These are phyloP conservation scores for Tubulanus polymorphus DNA, from an alignment of 2,888 invertebrate species.

Conservation along the genomic window DNA sequence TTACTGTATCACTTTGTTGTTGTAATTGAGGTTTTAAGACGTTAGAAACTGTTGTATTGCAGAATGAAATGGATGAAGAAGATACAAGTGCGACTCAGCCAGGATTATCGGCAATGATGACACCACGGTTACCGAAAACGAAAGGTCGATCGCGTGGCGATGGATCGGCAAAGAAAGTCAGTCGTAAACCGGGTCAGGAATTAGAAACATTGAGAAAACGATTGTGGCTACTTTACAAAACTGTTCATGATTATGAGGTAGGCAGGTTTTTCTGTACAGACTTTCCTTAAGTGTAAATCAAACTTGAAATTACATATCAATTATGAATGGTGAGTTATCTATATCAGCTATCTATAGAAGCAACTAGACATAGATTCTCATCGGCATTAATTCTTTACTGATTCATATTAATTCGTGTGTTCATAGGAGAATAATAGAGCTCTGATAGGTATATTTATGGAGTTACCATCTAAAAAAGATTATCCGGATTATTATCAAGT, in stretches of 20 bases:
- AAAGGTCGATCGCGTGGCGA: neutral
- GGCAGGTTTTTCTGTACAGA: no score
- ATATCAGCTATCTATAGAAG: no score
- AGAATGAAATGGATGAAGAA: conserved; percentile 3
- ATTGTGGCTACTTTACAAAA: conserved; percentile 72
- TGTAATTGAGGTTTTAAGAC: no score
- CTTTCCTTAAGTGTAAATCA: no score
- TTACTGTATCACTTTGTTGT: no score
- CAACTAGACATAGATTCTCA: no score
- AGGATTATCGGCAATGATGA: neutral
- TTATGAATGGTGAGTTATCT: no score
- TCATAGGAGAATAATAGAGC: conserved; percentile 69
- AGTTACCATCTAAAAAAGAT: conserved; percentile 88
- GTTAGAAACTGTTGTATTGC: neutral
- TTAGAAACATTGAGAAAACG: conserved; percentile 61
- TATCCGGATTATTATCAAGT: conserved; percentile 95
- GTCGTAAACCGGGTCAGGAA: conserved; percentile 28
- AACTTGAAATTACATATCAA: no score
- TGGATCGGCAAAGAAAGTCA: neutral
- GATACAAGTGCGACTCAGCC: neutral
- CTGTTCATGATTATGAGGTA: conserved; percentile 53
- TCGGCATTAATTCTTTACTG: no score
- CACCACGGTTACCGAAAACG: neutral
- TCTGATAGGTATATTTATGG: conserved; percentile 89
- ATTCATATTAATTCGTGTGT: no score